Percentiles rank a stretch among this genome's conserved stretches.
These are phyloP conservation scores for Cistogaster globosa DNA, from an alignment of 2,888 invertebrate genomes.

Conservation along the genomic window DNA sequence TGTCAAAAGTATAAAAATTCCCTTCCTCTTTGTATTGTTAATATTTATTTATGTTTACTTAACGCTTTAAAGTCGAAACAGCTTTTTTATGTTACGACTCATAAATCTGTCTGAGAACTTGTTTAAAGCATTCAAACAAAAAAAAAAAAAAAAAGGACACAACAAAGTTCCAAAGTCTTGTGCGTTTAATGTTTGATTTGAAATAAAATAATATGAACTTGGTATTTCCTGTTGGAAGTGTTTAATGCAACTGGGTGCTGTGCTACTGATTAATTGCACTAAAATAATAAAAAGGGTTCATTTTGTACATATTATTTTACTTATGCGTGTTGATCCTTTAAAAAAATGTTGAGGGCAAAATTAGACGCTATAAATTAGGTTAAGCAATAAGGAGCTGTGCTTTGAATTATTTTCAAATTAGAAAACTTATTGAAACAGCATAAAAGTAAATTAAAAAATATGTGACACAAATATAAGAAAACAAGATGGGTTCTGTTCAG, in stretches of 20 bases:
- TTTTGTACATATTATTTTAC: conserved; percentile 17
- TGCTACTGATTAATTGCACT: conserved; percentile 70
- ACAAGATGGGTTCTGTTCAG: too few species aligned
- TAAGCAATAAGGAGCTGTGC: too few species aligned
- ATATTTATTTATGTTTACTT: conserved; percentile 72
- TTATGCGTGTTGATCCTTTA: neutral
- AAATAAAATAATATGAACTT: conserved; percentile 55
- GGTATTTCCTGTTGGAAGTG: conserved; percentile 59
- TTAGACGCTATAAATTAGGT: too few species aligned
- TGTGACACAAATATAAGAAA: too few species aligned
- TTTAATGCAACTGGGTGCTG: conserved; percentile 55
- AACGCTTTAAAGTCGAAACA: conserved; percentile 67
- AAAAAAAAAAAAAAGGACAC: neutral
- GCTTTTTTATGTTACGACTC: conserved; percentile 26
- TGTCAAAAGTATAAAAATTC: conserved; percentile 17
- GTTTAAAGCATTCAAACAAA: neutral
- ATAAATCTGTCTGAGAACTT: conserved; percentile 26
- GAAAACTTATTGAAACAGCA: too few species aligned
- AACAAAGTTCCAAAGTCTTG: neutral
- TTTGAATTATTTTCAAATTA: too few species aligned
- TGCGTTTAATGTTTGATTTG: neutral
- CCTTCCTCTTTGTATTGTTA: conserved; percentile 12
- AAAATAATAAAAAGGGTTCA: conserved; percentile 19
- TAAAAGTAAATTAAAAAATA: too few species aligned
- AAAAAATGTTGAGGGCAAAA: neutral